Base-by-base conservation (phyloP, 2,888 invertebrate species). In the Tenthredo distinguenda region DNA sequence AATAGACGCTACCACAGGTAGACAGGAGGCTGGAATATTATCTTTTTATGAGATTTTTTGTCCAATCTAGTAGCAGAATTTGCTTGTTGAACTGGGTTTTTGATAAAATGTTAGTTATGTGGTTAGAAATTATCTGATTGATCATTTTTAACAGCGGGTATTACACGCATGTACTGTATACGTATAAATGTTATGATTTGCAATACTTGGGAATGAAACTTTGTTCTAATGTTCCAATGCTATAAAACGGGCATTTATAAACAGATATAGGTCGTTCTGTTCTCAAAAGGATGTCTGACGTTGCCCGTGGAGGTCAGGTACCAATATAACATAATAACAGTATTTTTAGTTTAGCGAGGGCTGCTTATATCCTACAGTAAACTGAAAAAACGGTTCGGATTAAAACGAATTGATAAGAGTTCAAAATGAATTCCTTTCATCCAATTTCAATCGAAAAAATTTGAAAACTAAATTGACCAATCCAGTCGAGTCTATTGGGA, bases 291-390 rank as follows among this genome's bases (percentile, higher is more conserved):
- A 68, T 68, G 34, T 34, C 68, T 68, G 68, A 68, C 68, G 68
- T 68, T 68, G 4, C 31, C 12, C 18, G 15, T 26, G 26, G 18
- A 34, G 34, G 68, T 34, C 68, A 26, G 68, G 34, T 68, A 68
- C 68, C 31, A 68, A 68, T 68, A 68, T 68, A 68, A 68, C 68
- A 34, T 68, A 68, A 12, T 34, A 68, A 4, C 34, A 15, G 68
- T 34, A 18, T 68, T 10, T 68, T 68, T 34, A 68, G 68, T 68
- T 68, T 18, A 12, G 34, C 68, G 6, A 65, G 31, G 34, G 26
- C 65, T 65, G n/a, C 15, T 31, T 31, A 15, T 65, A 31, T 31
- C 31, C 15, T 15, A 50, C 15, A 4, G 65, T 65, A 65, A 26
- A 10, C 12, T 65, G 12, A 65, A 47, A 47, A 47, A 65, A 65